These are phyloP conservation scores for Xerus inauris DNA, from an alignment of 2,113 vertebrate species.

Conservation along the genomic window DNA sequence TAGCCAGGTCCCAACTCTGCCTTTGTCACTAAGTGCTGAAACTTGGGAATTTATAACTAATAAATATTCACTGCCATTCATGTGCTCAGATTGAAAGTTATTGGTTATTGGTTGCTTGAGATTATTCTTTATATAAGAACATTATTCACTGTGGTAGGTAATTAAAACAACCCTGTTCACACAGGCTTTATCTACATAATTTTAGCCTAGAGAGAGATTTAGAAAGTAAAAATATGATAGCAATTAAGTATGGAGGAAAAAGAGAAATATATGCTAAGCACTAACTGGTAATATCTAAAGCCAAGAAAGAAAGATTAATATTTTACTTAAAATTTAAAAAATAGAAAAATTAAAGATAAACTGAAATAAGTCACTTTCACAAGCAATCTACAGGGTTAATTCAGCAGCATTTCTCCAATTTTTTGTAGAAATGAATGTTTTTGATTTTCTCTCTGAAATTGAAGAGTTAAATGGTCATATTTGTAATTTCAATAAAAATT, in stretches of 20 bases:
- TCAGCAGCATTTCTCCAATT: not conserved
- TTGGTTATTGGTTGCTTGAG: not conserved
- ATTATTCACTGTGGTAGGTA: not conserved
- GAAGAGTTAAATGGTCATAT: not conserved
- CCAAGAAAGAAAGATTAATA: not conserved
- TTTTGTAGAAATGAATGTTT: not conserved
- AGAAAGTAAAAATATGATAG: not conserved
- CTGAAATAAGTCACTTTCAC: not conserved
- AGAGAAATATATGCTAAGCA: not conserved
- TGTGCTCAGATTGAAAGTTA: not conserved
- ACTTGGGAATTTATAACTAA: not conserved
- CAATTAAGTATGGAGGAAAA: not conserved
- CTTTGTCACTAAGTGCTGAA: not conserved
- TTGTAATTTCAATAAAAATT: conserved; percentile 38
- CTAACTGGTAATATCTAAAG: not conserved
- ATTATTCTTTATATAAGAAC: conserved; percentile 4
- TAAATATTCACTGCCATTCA: not conserved
- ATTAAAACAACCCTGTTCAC: not conserved
- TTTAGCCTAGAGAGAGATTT: not conserved
- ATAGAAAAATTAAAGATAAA: not conserved
- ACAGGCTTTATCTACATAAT: not conserved
- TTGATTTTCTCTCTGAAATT: conserved; percentile 47
- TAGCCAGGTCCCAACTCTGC: not conserved
- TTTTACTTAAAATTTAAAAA: not conserved
- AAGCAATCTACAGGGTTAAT: not conserved